A percentile compares a stretch with the other conserved stretches of the same genome.
Conservation (phyloP, 2,113 vertebrate species). For the Chrysochloris asiatica region DNA sequence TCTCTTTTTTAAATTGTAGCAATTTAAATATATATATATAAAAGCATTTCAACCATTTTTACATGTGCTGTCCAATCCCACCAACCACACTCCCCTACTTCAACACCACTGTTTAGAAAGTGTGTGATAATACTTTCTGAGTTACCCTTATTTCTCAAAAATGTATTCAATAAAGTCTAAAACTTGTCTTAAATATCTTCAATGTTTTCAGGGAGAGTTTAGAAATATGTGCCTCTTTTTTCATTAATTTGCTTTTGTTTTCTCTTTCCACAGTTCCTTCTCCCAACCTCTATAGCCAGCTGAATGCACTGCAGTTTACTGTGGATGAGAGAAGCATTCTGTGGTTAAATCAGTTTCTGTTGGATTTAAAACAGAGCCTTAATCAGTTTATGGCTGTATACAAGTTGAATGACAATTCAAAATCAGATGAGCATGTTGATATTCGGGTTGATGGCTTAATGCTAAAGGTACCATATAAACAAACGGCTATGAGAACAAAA, state of each 20-base stretch:
- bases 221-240: background rate
- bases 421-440: constrained; percentile 97
- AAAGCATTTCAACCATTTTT: too few species aligned
- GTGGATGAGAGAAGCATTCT: constrained; percentile 96
- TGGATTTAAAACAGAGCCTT: constrained; percentile 97
- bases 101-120: too few species aligned
- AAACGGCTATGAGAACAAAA: constrained; percentile 20
- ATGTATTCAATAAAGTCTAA: constrained; percentile 20
- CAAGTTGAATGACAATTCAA: constrained; percentile 95
- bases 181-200: constrained; percentile 29
- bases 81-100: too few species aligned
- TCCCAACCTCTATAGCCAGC: constrained; percentile 95
- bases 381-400: constrained; percentile 98
- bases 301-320: constrained; percentile 97
- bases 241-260: constrained; percentile 58
- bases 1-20: too few species aligned
- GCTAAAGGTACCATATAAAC: constrained; percentile 91
- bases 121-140: too few species aligned
- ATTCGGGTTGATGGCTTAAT: constrained; percentile 96
- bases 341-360: constrained; percentile 97
- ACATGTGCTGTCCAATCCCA: too few species aligned
- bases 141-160: background rate
- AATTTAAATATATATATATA: too few species aligned
- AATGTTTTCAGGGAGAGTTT: constrained; percentile 35
- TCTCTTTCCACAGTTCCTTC: constrained; percentile 91